A percentile compares a stretch with the other conserved stretches of the same genome.
Conservation (phyloP, 2,113 vertebrate genomes). For the Dipodomys stephensi region DNA sequence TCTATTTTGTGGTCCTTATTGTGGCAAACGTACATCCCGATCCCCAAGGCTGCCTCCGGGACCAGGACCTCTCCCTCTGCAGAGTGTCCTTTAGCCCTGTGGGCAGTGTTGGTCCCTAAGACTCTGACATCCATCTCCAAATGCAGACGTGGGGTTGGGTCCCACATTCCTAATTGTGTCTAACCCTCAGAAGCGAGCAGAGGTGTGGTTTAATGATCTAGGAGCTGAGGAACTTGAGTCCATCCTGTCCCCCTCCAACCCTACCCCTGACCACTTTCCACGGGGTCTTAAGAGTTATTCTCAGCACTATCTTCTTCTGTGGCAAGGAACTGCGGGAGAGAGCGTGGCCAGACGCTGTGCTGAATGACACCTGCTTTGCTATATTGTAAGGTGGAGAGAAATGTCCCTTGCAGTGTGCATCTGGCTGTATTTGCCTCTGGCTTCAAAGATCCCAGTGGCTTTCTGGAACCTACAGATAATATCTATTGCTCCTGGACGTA, state of each 20-base stretch:
- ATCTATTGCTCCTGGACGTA: not conserved
- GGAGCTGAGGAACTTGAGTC: not conserved
- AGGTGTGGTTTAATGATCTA: not conserved
- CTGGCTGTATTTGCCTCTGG: not conserved
- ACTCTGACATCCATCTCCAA: not conserved
- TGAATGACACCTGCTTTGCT: not conserved
- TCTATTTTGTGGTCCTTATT: no score
- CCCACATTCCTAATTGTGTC: not conserved
- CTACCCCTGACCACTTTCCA: not conserved
- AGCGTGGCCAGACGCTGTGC: not conserved
- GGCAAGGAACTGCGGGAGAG: not conserved
- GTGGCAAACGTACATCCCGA: no score
- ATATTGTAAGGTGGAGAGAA: not conserved
- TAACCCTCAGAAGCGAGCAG: not conserved
- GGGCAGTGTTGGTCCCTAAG: not conserved
- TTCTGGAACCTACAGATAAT: not conserved
- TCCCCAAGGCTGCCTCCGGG: no score
- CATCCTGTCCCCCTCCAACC: no score
- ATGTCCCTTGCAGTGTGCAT: not conserved
- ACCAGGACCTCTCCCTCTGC: not conserved
- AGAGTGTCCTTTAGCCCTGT: not conserved
- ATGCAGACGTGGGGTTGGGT: not conserved
- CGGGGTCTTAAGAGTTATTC: constrained; percentile 26
- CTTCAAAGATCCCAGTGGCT: not conserved
- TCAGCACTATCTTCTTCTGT: not conserved